Conservation (phyloP, 2,797 vertebrate genomes). For the Staurois parvus region DNA sequence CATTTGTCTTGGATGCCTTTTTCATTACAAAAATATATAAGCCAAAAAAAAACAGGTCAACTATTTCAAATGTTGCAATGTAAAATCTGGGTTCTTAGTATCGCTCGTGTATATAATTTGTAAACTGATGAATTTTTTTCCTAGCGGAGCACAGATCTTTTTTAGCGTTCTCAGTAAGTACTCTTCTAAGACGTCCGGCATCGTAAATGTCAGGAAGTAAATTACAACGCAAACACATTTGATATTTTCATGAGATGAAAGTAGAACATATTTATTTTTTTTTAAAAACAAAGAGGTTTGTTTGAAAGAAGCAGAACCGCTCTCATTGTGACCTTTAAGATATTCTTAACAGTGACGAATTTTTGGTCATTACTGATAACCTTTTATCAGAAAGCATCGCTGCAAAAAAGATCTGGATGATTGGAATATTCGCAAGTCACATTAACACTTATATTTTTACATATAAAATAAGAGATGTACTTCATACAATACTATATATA, state of each 20-base stretch:
- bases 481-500: too few species aligned
- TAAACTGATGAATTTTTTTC: constrained; percentile 62
- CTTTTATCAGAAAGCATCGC: constrained; percentile 76
- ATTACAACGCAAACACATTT: constrained; percentile 83
- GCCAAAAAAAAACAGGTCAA: constrained; percentile 22
- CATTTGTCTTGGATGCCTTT: neutral
- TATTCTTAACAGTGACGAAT: constrained; percentile 86
- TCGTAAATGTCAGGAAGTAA: constrained; percentile 84
- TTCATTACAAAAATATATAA: neutral
- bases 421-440: constrained; percentile 65
- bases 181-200: constrained; percentile 79
- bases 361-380: constrained; percentile 88
- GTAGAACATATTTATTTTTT: constrained; percentile 78
- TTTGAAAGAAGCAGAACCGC: constrained; percentile 81
- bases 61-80: constrained; percentile 21
- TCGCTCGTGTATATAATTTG: constrained; percentile 53
- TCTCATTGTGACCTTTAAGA: constrained; percentile 86
- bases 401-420: constrained; percentile 66
- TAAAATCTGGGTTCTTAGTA: constrained; percentile 24
- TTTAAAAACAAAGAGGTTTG: constrained; percentile 85
- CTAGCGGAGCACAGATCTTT: constrained; percentile 60
- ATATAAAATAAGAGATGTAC: neutral
- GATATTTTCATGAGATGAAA: constrained; percentile 85
- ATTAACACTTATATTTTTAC: neutral
- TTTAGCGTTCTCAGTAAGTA: constrained; percentile 74